Conservation (phyloP, 2,797 vertebrate species). For the Hemitrygon akajei region DNA sequence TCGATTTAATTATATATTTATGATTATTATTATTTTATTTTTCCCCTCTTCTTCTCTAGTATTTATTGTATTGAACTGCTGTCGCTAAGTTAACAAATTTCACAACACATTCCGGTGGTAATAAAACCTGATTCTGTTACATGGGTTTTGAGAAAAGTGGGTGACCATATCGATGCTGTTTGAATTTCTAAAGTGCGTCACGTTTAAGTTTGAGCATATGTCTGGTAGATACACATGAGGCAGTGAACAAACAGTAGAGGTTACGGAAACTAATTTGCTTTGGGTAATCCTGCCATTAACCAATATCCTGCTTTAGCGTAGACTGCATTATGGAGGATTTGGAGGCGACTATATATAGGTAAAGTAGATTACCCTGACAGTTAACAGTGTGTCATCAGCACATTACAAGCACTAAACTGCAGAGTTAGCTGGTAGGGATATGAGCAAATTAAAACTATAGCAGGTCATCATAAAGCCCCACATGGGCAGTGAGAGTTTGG, state of each 20-base stretch:
- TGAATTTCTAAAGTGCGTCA: neutral
- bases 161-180: neutral
- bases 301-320: neutral
- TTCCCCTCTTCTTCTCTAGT: too few species aligned
- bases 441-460: neutral
- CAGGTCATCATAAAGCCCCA: neutral
- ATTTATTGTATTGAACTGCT: too few species aligned
- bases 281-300: conserved; percentile 3
- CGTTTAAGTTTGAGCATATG: neutral
- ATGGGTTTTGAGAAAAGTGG: neutral
- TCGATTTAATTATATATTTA: too few species aligned
- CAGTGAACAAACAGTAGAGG: neutral
- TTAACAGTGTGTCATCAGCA: neutral
- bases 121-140: too few species aligned
- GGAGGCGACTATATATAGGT: neutral
- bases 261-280: neutral
- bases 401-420: too few species aligned
- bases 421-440: neutral
- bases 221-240: too few species aligned
- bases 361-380: conserved; percentile 3
- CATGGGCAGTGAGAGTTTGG: neutral
- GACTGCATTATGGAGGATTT: neutral
- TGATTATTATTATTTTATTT: too few species aligned
- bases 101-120: too few species aligned
- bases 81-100: too few species aligned